phyloP scores from a whole-genome alignment of 2,113 vertebrate species.

The Melanostigma gelatinosum region DNA sequence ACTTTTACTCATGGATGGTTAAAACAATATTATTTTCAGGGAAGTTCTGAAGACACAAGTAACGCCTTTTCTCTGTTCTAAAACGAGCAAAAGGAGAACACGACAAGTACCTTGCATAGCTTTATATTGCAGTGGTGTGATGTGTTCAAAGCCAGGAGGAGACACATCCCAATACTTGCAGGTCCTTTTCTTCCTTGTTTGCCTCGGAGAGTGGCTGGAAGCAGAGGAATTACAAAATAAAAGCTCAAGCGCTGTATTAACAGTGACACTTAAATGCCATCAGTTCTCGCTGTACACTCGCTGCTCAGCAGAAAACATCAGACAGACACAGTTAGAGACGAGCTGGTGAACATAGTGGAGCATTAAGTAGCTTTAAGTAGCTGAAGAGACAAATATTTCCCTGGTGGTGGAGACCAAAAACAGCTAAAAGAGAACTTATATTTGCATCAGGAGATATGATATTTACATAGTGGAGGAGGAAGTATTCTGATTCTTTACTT shows the following conservation, averaged over 20 bases:
- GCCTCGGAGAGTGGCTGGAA: conserved; percentile 75
- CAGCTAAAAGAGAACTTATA: neutral
- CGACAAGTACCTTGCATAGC: conserved; percentile 81
- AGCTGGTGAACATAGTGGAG: too few species aligned
- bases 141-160: conserved; percentile 83
- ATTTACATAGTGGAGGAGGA: too few species aligned
- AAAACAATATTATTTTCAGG: neutral
- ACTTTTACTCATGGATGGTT: neutral
- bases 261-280: neutral
- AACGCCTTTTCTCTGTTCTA: neutral
- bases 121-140: conserved; percentile 85
- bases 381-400: too few species aligned
- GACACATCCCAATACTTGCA: conserved; percentile 84
- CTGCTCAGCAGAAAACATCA: too few species aligned
- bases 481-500: too few species aligned
- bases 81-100: too few species aligned
- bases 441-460: too few species aligned
- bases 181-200: conserved; percentile 78
- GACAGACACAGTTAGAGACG: too few species aligned
- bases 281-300: too few species aligned
- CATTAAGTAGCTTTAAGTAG: too few species aligned
- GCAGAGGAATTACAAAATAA: neutral
- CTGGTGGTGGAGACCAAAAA: conserved; percentile 2
- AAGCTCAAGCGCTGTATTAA: neutral
- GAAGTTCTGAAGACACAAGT: neutral